Evolutionary conservation across 64 coral and sea anemone species (phyloP).

Genomic region (Porites australiensis): DNA sequence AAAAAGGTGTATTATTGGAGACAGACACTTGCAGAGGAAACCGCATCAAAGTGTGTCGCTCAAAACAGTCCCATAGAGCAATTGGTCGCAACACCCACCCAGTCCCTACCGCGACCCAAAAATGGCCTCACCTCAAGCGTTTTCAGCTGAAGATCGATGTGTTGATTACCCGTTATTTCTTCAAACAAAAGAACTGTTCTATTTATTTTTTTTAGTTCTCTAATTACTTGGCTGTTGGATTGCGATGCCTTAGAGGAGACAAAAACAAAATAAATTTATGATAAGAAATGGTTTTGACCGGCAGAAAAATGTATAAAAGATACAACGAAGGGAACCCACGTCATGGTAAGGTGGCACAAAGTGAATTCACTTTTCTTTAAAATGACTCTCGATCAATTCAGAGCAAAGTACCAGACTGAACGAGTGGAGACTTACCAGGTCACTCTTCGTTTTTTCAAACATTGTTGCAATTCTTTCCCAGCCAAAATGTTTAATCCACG

Average conservation of each 20-base stretch:
- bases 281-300: too few species aligned
- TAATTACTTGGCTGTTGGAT: slow-evolving; percentile 90
- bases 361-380: too few species aligned
- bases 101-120: too few species aligned
- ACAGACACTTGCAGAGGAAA: neutral
- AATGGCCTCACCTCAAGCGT: slow-evolving; percentile 65
- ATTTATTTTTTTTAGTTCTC: slow-evolving; percentile 72
- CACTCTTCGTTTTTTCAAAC: slow-evolving; percentile 72
- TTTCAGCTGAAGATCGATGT: slow-evolving; percentile 80
- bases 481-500: slow-evolving; percentile 77
- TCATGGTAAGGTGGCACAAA: too few species aligned
- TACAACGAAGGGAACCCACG: too few species aligned
- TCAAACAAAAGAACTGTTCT: slow-evolving; percentile 80
- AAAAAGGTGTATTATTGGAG: too few species aligned
- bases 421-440: slow-evolving; percentile 61
- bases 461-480: slow-evolving; percentile 83
- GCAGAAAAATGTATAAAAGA: too few species aligned
- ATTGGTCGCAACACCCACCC: too few species aligned
- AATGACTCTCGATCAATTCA: too few species aligned
- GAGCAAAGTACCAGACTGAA: neutral
- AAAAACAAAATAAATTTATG: neutral
- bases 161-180: slow-evolving; percentile 71
- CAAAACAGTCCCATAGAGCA: too few species aligned
- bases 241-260: slow-evolving; percentile 50
- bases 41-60: too few species aligned